Evolutionary conservation across 2,888 invertebrate species (phyloP).

Genomic region (Molanna angustata): DNA sequence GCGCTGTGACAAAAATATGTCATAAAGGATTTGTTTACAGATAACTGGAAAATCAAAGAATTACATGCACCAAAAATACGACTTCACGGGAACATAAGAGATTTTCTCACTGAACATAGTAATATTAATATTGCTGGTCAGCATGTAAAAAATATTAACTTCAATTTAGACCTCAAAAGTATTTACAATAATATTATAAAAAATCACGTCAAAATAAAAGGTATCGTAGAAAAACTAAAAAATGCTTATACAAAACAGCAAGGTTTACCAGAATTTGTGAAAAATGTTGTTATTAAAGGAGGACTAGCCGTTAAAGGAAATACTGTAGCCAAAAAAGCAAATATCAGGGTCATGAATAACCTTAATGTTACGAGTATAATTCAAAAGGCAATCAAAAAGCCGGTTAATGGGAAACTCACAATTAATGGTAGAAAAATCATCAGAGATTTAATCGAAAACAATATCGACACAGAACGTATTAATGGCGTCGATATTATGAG

Average conservation of each 20-base stretch:
- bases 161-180: slow-evolving; percentile 16
- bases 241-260: slow-evolving; percentile 19
- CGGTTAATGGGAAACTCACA: slow-evolving; percentile 18
- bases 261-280: slow-evolving; percentile 12
- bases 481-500: slow-evolving; percentile 37
- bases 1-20: not conserved
- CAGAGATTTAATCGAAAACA: slow-evolving; percentile 30
- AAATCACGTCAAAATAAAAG: slow-evolving; percentile 22
- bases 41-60: slow-evolving; percentile 30
- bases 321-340: slow-evolving; percentile 17
- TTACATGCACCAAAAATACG: slow-evolving; percentile 24
- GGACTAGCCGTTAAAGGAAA: slow-evolving; percentile 24
- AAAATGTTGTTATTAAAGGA: slow-evolving; percentile 20
- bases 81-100: slow-evolving; percentile 22
- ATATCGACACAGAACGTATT: slow-evolving; percentile 38
- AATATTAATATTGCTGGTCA: slow-evolving; percentile 22
- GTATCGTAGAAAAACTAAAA: slow-evolving; percentile 18
- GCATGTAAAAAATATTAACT: slow-evolving; percentile 20
- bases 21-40: slow-evolving; percentile 18
- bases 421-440: slow-evolving; percentile 22
- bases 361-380: slow-evolving; percentile 20
- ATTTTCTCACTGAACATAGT: slow-evolving; percentile 15
- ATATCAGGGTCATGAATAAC: slow-evolving; percentile 19
- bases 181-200: slow-evolving; percentile 22
- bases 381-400: slow-evolving; percentile 19